Evolutionary conservation across 2,888 invertebrate genomes (phyloP), one percentile per base, ranked within the genome.

Genomic region (Gasteruption jaculator): DNA sequence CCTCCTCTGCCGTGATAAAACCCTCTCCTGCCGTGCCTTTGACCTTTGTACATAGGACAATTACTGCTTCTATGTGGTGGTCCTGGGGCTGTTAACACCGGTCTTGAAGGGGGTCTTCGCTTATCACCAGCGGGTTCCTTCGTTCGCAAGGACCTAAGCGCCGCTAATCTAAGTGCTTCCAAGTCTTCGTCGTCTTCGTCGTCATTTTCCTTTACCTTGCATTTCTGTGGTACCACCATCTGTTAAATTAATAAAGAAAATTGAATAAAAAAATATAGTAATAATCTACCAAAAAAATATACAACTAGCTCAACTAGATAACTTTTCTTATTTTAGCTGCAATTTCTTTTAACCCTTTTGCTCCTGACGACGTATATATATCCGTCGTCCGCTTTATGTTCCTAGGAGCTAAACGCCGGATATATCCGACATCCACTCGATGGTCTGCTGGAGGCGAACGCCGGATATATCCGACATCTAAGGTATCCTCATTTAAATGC

Each of bases 181-280:
- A 76, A 58, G 54, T 76, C 76, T 37, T 76, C 75, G 40, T 76
- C 76, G 21, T 76, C 76, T 10, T 76, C 76, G 3, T 74, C 72
- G 4, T 60, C 62, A 45, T 57, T 59, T 50, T 54, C 56, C 56
- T 57, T 33, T 49, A 40, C 49, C 32, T 53, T 56, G 37, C 45
- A 46, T 43, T 56, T 57, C 27, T 55, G 46, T 38, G 53, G 32
- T 19, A 57, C 48, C 25, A 62, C 43, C 57, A 59, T 54, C 60
- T 62, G 27, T 2, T 5, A 4, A 32, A 42, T 18, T 4, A 24
- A 30, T 14, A 8, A 26, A 5, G 8, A 5, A 31, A 6, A 21
- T 32, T 3, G 20, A 32, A 38, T 22, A 12, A 11, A n/a, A 10
- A n/a, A 12, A 19, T 22, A 10, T 14, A 25, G n/a, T n/a, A 25